These are phyloP conservation scores for Lycaon pictus DNA, from an alignment of 2,113 vertebrate species.

Conservation along the genomic window DNA sequence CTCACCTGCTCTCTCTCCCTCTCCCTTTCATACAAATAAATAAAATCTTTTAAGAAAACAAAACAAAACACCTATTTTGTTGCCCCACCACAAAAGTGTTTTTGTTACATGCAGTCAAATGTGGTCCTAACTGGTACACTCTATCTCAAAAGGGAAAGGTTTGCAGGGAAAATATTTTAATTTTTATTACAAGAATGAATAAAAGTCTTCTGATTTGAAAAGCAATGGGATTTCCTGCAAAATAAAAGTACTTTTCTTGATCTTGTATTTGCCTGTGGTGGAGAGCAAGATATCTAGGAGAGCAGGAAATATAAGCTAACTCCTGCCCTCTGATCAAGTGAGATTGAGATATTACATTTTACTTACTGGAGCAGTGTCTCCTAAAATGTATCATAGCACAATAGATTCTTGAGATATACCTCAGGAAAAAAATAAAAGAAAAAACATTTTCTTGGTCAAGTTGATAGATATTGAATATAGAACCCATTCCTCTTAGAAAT, in stretches of 20 bases:
- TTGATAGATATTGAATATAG: background rate
- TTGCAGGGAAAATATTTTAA: constrained; percentile 4
- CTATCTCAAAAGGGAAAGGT: constrained; percentile 25
- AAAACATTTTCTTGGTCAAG: background rate
- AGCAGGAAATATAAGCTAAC: background rate
- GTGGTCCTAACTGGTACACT: background rate
- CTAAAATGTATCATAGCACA: background rate
- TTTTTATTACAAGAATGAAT: background rate
- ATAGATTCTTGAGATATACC: background rate
- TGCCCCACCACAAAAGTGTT: background rate
- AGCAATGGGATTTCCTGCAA: background rate
- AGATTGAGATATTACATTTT: background rate
- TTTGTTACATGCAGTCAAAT: constrained; percentile 3
- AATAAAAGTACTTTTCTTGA: background rate
- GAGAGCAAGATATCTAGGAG: background rate
- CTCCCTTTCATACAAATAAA: background rate
- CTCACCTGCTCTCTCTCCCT: background rate
- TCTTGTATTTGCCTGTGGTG: background rate
- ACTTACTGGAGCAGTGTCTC: background rate
- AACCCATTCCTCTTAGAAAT: background rate
- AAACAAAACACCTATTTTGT: background rate
- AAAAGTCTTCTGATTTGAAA: background rate
- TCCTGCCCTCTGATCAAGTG: background rate
- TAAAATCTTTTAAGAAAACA: background rate
- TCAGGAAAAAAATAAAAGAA: background rate